Base-by-base conservation (phyloP, 1,140 invertebrate genomes). In the Coenobita brevimanus region DNA sequence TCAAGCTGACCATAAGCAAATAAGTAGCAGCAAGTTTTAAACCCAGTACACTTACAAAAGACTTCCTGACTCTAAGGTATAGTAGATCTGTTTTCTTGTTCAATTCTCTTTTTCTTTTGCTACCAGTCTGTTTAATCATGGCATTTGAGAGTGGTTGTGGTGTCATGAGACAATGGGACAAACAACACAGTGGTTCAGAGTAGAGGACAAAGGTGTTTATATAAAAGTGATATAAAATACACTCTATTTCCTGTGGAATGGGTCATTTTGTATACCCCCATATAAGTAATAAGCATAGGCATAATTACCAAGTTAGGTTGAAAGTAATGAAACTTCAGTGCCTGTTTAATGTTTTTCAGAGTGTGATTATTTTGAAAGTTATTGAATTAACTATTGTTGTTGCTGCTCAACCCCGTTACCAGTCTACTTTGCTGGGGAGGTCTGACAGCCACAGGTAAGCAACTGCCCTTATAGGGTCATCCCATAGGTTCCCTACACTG, bases 221-320 rank as follows among this genome's bases (percentile, higher is more conserved):
- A 88, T 82, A 88, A 88, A 88, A 88, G 86, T 88, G 86, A 88
- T 88, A 88, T 88, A 82, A 88, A 88, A 88, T 88, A 88, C 80
- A 88, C 86, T 88, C 69, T 82, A 88, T 88, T 88, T 88, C 86
- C 86, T 88, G 86, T 88, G 86, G 85, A 87, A 60, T 82, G 60
- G 80, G 17, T 24, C 21, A 50, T 46, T 69, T 82, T 82, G 30
- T 82, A 24, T 82, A 50, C 46, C 46, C 17, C 6, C 17, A 8
- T 50, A n/a, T n/a, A n/a, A n/a, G n/a, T n/a, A n/a, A n/a, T n/a
- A n/a, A n/a, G n/a, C n/a, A n/a, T n/a, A n/a, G n/a, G n/a, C n/a
- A n/a, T n/a, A n/a, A n/a, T n/a, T n/a, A n/a, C n/a, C n/a, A n/a
- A n/a, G n/a, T n/a, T n/a, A n/a, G n/a, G n/a, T n/a, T n/a, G n/a